Evolutionary conservation across 2,888 invertebrate species (phyloP).

Genomic region (Branchipolynoe longqiensis): DNA sequence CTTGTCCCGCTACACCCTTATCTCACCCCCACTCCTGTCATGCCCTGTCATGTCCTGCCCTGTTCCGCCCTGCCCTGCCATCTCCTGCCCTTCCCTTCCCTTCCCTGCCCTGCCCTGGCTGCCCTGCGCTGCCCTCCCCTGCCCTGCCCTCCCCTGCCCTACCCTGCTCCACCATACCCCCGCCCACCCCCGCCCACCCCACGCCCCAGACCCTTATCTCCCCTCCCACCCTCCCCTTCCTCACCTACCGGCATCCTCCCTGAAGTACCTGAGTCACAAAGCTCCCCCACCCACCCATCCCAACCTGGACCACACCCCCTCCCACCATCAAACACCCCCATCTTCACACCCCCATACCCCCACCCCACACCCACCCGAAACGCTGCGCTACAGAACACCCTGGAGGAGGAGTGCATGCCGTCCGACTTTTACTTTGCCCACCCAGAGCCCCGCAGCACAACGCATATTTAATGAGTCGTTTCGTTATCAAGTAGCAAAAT

Average conservation of each 20-base stretch:
- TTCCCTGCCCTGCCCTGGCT: too few relatives aligned
- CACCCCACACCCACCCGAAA: too few relatives aligned
- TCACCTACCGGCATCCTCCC: neutral
- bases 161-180: neutral
- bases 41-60: too few relatives aligned
- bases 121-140: too few relatives aligned
- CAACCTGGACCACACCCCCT: too few relatives aligned
- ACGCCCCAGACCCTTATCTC: neutral
- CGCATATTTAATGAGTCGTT: conserved; percentile 42
- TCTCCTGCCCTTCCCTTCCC: too few relatives aligned
- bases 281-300: too few relatives aligned
- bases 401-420: conserved; percentile 38
- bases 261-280: conserved; percentile 36
- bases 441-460: conserved; percentile 3
- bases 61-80: too few relatives aligned
- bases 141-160: neutral
- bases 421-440: conserved; percentile 33
- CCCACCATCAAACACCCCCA: too few relatives aligned
- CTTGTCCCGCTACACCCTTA: too few relatives aligned
- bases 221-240: neutral
- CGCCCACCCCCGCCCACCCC: neutral
- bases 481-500: conserved; percentile 40
- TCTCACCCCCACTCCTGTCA: too few relatives aligned
- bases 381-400: neutral
- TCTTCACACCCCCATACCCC: too few relatives aligned